Evolutionary conservation across 2,797 vertebrate genomes (phyloP).

Genomic region (Dipus sagitta): DNA sequence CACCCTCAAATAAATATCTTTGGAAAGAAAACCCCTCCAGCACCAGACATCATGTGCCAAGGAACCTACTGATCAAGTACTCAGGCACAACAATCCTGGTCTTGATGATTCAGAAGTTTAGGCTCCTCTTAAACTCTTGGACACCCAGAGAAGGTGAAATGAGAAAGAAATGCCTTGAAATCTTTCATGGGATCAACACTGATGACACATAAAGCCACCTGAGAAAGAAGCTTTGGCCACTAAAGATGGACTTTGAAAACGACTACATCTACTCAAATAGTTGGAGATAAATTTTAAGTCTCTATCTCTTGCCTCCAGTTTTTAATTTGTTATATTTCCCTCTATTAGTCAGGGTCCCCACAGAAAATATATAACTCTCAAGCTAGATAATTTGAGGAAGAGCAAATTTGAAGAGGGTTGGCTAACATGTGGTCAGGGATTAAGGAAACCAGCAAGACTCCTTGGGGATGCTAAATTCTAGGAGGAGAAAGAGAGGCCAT

Average conservation of each 20-base stretch:
- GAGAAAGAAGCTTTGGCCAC: constrained; percentile 4
- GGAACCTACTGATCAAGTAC: not conserved
- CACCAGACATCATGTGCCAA: not conserved
- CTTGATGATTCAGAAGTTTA: not conserved
- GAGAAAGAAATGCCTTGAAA: constrained; percentile 22
- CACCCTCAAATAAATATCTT: too few relatives aligned
- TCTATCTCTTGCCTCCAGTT: not conserved
- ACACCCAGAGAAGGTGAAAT: not conserved
- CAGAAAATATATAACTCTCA: constrained; percentile 41
- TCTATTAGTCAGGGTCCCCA: not conserved
- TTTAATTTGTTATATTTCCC: constrained; percentile 3
- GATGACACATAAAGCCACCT: not conserved
- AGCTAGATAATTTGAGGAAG: constrained; percentile 20
- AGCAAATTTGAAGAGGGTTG: constrained; percentile 19
- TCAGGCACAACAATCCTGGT: not conserved
- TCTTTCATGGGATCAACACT: not conserved
- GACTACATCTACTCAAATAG: not conserved
- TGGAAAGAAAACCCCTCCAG: not conserved
- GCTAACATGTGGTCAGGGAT: not conserved
- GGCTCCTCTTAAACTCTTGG: not conserved
- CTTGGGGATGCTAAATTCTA: not conserved
- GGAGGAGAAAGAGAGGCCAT: not conserved
- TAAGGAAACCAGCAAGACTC: constrained; percentile 15
- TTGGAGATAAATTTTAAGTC: constrained; percentile 43
- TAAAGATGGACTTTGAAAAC: constrained; percentile 8